phyloP scores from a whole-genome alignment of 2,113 vertebrate species.

The Corydoras maculifer region DNA sequence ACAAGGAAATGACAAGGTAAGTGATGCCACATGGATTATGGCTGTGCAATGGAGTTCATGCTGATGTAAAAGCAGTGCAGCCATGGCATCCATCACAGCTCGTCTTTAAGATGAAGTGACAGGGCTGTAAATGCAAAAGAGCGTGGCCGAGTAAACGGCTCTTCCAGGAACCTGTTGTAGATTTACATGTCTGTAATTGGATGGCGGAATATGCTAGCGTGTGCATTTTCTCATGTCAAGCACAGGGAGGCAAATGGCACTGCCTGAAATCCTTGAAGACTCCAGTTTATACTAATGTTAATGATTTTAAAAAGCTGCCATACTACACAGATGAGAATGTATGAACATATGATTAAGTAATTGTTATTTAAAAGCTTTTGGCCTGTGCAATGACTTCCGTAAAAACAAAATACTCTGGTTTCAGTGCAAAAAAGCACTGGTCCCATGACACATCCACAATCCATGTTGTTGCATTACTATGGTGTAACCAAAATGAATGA shows the following conservation, averaged over 20 bases:
- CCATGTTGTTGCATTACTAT: too few relatives aligned
- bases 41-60: conserved; percentile 22
- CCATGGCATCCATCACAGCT: conserved; percentile 20
- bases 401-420: neutral
- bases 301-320: too few relatives aligned
- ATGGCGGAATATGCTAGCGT: conserved; percentile 8
- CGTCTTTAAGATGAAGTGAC: conserved; percentile 33
- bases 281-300: too few relatives aligned
- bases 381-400: too few relatives aligned
- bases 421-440: too few relatives aligned
- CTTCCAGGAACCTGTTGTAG: conserved; percentile 24
- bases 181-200: neutral
- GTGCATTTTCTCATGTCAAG: neutral
- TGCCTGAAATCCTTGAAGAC: conserved; percentile 2
- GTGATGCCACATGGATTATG: conserved; percentile 23
- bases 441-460: neutral
- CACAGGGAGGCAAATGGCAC: neutral
- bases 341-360: neutral
- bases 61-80: conserved; percentile 9
- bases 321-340: too few relatives aligned
- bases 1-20: conserved; percentile 3
- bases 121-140: conserved; percentile 30
- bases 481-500: too few relatives aligned
- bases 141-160: conserved; percentile 3
- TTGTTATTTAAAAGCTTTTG: neutral